Evolutionary conservation across 2,888 invertebrate species (phyloP), one percentile per base, ranked within the genome.

Genomic region (Furcula furcula): DNA sequence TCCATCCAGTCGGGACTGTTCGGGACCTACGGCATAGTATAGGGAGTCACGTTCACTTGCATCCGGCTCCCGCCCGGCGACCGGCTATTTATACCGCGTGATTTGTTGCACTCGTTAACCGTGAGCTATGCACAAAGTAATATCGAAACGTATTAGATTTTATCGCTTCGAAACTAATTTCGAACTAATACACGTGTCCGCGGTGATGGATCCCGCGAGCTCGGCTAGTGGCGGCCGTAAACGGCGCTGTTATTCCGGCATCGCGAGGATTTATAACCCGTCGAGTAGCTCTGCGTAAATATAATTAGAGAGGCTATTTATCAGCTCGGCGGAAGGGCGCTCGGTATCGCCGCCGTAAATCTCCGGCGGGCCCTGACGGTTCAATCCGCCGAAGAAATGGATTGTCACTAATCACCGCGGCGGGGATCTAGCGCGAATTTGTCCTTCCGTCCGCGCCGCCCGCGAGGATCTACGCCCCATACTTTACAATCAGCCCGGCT

Each of bases 271-370:
- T 85, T 86, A 87, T 84, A 67, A 77, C 70, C 67, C 69, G 76
- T 72, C 80, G 76, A 62, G 70, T 71, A 81, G 76, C 80, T 77
- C 83, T 76, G 81, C 82, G 86, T 88, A 86, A 87, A 86, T 87
- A 87, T 87, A 87, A 87, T 87, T 86, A 87, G 80, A 85, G 80
- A 67, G 76, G 79, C 82, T 76, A 86, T 87, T 84, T 85, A 84
- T 87, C 85, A 85, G 82, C 58, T 60, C 77, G 72, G 75, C 78
- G 84, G 85, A 85, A 83, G 85, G 81, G 83, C 81, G 76, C 78
- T 64, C 68, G 67, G 71, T 79, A 83, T 85, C 83, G 73, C 67
- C 58, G 75, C 73, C 57, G 78, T 87, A 81, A 85, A 86, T 86
- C 85, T 85, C 61, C 46, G 55, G 56, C 61, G 60, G 64, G 63